Evolutionary conservation across 2,113 vertebrate genomes (phyloP).

Genomic region (Cyphomyrus plagiostoma): DNA sequence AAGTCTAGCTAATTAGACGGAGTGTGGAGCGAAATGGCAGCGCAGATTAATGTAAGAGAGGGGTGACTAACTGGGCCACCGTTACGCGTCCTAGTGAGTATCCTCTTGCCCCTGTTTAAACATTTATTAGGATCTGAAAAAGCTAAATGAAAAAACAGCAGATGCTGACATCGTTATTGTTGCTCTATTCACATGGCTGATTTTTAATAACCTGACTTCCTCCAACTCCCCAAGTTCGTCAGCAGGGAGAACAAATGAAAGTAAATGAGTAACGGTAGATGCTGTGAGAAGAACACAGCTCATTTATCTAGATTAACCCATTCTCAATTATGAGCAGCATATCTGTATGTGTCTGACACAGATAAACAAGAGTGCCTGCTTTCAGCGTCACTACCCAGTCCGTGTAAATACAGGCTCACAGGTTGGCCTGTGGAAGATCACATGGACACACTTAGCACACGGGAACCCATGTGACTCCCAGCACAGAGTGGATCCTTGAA

Average conservation of each 20-base stretch:
- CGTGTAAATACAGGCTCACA: not conserved
- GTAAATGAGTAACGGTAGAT: not conserved
- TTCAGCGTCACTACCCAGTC: not conserved
- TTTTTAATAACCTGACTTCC: slow-evolving; percentile 11
- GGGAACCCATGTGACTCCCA: not conserved
- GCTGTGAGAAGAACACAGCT: not conserved
- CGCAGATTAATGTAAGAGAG: not conserved
- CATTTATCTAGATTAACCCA: slow-evolving; percentile 12
- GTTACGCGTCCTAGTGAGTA: no score
- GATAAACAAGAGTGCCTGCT: not conserved
- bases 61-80: not conserved
- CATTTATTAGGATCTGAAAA: not conserved
- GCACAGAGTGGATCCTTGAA: not conserved
- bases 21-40: not conserved
- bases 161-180: not conserved
- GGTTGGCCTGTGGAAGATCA: not conserved
- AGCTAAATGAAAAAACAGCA: not conserved
- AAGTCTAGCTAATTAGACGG: not conserved
- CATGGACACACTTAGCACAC: not conserved
- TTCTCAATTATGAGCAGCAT: not conserved
- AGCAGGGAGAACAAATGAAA: slow-evolving; percentile 14
- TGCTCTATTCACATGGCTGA: not conserved
- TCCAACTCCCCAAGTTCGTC: not conserved
- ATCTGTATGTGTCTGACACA: not conserved
- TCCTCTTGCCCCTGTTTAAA: not conserved